Percentiles rank a stretch among this genome's conserved stretches.
Evolutionary conservation across 2,113 vertebrate genomes (phyloP).

Genomic region (Charadrius vociferus): DNA sequence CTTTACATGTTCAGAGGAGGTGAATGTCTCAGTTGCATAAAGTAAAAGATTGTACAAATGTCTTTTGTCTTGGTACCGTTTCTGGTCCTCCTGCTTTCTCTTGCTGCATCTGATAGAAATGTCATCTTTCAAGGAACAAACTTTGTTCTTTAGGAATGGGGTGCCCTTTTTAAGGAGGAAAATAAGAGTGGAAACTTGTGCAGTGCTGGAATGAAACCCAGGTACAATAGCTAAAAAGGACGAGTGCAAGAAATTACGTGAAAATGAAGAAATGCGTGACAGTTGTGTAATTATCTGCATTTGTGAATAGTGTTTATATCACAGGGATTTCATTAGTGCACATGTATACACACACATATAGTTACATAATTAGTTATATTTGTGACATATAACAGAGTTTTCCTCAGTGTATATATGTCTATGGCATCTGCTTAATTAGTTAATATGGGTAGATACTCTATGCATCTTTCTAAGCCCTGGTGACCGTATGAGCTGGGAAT

Average conservation of each 20-base stretch:
- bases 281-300: neutral
- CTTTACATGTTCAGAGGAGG: neutral
- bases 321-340: neutral
- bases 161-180: neutral
- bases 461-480: neutral
- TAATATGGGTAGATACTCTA: neutral
- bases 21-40: neutral
- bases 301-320: neutral
- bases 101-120: neutral
- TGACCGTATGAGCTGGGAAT: neutral
- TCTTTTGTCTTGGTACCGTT: neutral
- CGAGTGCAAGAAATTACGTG: neutral
- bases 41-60: neutral
- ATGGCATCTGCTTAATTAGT: neutral
- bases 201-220: neutral
- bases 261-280: neutral
- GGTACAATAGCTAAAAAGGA: neutral
- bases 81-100: neutral
- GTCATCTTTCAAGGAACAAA: neutral
- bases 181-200: neutral
- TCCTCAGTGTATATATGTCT: neutral
- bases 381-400: neutral
- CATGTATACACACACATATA: neutral
- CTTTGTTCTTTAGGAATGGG: neutral
- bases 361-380: neutral